Base-by-base conservation (phyloP, 2,113 vertebrate species). In the Myiozetetes cayanensis region DNA sequence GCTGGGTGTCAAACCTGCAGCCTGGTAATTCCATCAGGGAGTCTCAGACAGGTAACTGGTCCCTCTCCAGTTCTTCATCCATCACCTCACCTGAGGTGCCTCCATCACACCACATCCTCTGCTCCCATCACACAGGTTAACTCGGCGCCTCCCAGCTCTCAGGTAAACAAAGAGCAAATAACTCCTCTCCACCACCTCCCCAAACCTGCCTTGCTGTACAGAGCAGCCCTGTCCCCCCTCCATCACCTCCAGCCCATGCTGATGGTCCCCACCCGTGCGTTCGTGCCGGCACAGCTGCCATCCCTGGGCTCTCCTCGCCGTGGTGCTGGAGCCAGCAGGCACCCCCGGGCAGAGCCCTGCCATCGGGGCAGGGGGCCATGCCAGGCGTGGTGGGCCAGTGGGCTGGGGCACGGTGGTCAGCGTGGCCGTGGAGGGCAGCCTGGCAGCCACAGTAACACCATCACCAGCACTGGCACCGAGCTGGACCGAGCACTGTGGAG, bases 351-450 rank as follows among this genome's bases (percentile, higher is more conserved):
- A 67, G 14, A 76, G 72, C 47, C 11, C 0, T 0, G 41, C n/a
- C 76, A 31, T 1, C 0, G 3, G 35, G 20, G 1, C 1, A 5
- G 43, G 53, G 49, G 23, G 14, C n/a, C 4, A 0, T 3, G n/a
- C 30, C 6, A 25, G 63, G 24, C 43, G 11, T 31, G 35, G 22
- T 18, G 15, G 81, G 25, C 12, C 0, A 4, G 25, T 12, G 79
- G 46, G 4, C 25, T 24, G 71, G 67, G n/a, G 44, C 24, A 11
- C 18, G 17, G 41, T 28, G 66, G 47, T 2, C 49, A 14, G 70
- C 0, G 0, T 13, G 72, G 37, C 28, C 1, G 6, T 2, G 5
- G 7, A 9, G 1, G 30, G 33, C 22, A n/a, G 25, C 30, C 25
- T 41, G 87, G 75, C 52, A 17, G 56, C 63, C 58, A 61, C 59